Conservation (phyloP, 2,888 invertebrate genomes). For the Melanchra persicariae region DNA sequence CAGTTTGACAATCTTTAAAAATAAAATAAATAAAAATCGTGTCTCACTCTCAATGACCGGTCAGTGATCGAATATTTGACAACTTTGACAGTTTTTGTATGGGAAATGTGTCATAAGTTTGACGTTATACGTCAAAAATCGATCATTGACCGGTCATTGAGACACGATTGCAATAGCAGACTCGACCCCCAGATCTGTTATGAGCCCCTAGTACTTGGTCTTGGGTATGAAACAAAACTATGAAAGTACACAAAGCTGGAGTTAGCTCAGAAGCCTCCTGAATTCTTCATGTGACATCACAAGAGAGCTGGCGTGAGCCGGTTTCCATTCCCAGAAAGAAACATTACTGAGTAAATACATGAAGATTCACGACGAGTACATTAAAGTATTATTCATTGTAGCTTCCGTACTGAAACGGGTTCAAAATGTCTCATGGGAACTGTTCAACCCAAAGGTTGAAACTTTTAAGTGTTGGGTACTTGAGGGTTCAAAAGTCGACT, state of each 20-base stretch:
- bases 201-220: not conserved
- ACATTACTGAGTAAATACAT: constrained; percentile 35
- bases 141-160: no score
- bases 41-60: no score
- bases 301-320: constrained; percentile 16
- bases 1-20: no score
- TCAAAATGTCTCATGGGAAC: not conserved
- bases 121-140: no score
- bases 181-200: not conserved
- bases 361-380: no score
- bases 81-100: no score
- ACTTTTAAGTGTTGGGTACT: constrained; percentile 5
- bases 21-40: no score
- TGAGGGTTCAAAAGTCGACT: not conserved
- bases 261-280: constrained; percentile 1
- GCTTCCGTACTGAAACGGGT: not conserved
- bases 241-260: constrained; percentile 28
- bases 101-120: no score
- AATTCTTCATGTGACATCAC: constrained; percentile 45
- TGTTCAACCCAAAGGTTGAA: not conserved
- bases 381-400: constrained; percentile 27
- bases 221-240: constrained; percentile 7
- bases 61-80: no score
- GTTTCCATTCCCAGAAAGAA: constrained; percentile 25
- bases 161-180: no score